These are phyloP conservation scores for Ambastaia sidthimunki DNA, from an alignment of 2,797 vertebrate genomes.

Conservation along the genomic window DNA sequence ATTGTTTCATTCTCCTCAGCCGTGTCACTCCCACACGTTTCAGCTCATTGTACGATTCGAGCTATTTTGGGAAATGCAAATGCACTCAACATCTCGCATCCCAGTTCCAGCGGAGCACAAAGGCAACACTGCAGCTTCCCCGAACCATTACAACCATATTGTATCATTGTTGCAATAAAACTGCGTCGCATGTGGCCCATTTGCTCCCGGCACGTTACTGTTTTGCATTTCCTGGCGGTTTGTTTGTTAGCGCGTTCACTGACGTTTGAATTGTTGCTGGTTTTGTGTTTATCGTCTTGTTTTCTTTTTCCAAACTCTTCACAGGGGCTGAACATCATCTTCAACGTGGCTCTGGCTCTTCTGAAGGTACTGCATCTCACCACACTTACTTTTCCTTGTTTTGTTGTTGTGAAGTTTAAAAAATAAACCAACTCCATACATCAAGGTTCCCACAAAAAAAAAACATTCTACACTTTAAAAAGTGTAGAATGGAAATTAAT, in stretches of 20 bases:
- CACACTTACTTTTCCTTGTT: background rate
- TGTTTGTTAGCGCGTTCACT: background rate
- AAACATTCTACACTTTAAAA: too few species aligned
- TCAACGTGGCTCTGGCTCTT: slow-evolving; percentile 96
- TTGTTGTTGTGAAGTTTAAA: background rate
- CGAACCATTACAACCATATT: background rate
- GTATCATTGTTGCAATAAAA: slow-evolving; percentile 1
- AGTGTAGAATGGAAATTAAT: too few species aligned
- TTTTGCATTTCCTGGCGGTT: slow-evolving; percentile 11
- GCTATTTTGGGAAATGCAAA: slow-evolving; percentile 59
- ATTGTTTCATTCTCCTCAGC: slow-evolving; percentile 34
- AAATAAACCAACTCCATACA: too few species aligned
- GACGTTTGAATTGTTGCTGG: background rate
- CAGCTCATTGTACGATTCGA: slow-evolving; percentile 42
- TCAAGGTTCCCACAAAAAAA: too few species aligned
- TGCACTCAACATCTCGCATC: slow-evolving; percentile 31
- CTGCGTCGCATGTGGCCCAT: background rate
- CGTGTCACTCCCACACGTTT: slow-evolving; percentile 33
- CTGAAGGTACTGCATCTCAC: slow-evolving; percentile 84
- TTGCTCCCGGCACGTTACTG: background rate
- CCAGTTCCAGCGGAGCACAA: slow-evolving; percentile 27
- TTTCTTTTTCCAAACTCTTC: slow-evolving; percentile 51
- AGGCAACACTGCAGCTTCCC: background rate
- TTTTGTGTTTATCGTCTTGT: background rate
- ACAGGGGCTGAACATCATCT: slow-evolving; percentile 96